Evolutionary conservation across 2,888 invertebrate species (phyloP).

Genomic region (Resseliella maxima): DNA sequence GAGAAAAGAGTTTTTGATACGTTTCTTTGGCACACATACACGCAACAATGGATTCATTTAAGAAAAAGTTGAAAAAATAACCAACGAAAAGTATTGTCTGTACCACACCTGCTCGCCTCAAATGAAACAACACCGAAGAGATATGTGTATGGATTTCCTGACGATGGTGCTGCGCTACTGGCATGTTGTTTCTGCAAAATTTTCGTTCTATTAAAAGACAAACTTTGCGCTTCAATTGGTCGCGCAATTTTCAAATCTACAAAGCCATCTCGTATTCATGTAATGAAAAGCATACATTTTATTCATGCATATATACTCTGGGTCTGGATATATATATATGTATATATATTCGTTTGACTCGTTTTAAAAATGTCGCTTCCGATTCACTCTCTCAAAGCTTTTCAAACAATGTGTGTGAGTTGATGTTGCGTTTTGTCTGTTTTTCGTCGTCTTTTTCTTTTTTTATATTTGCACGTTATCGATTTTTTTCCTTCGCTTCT

Average conservation of each 20-base stretch:
- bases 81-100: background rate
- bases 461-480: background rate
- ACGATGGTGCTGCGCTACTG: background rate
- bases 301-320: background rate
- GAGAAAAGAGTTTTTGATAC: too few relatives aligned
- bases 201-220: background rate
- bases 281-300: background rate
- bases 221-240: conserved; percentile 25
- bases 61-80: background rate
- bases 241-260: background rate
- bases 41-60: background rate
- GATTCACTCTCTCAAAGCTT: background rate
- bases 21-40: too few relatives aligned
- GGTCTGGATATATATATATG: background rate
- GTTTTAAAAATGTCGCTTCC: conserved; percentile 25
- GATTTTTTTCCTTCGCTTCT: too few relatives aligned
- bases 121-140: background rate
- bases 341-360: background rate
- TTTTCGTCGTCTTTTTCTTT: background rate
- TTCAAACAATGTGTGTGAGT: background rate
- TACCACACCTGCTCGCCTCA: conserved; percentile 18
- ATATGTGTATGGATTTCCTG: conserved; percentile 35
- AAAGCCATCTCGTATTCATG: too few relatives aligned
- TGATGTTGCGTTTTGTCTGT: too few relatives aligned
- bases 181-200: background rate